These are phyloP conservation scores for rat (Rattus norvegicus) DNA, from an alignment of 2,113 vertebrate species.

Conservation along the genomic window GRCr8 NC_086022.1:34502001-34502500, in stretches of 20 bases:
- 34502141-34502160: background rate
- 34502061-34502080: constrained; percentile 12
- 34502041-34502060: constrained; percentile 52
- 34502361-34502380: rapidly evolving
- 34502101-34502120: constrained; percentile 48
- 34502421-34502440: background rate
- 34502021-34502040: constrained; percentile 23
- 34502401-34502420: background rate
- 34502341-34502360: background rate
- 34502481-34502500: background rate
- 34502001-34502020: background rate
- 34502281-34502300: background rate
- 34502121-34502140: background rate
- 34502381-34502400: background rate
- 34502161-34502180: constrained; percentile 4
- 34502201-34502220: background rate
- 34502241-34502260: background rate
- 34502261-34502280: background rate
- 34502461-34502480: background rate
- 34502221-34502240: constrained; percentile 6
- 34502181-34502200: background rate
- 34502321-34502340: background rate
- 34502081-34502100: constrained; percentile 18
- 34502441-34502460: constrained; percentile 19
- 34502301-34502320: background rate